phyloP scores from a whole-genome alignment of 2,797 vertebrate genomes.

The Ptychadena robeensis region DNA sequence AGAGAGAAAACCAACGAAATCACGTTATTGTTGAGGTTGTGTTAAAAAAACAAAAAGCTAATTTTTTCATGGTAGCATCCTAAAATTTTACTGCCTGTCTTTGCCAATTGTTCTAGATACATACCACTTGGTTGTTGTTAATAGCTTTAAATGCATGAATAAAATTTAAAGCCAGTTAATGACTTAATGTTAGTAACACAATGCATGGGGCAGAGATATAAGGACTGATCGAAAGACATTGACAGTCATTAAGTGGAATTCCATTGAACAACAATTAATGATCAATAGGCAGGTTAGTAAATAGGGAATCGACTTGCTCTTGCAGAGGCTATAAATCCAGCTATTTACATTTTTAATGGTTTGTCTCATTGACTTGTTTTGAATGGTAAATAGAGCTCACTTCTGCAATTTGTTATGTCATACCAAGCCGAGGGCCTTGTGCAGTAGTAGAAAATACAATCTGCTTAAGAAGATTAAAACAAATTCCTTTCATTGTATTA shows the following conservation, averaged over 20 bases:
- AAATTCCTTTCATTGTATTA: neutral
- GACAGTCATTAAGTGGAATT: slow-evolving; percentile 26
- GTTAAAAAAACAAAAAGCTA: too few relatives aligned
- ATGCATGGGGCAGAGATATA: neutral
- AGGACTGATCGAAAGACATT: neutral
- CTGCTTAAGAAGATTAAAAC: neutral
- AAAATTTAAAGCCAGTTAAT: neutral
- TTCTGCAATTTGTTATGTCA: neutral
- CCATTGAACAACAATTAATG: slow-evolving; percentile 28
- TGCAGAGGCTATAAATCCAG: slow-evolving; percentile 8
- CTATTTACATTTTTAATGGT: slow-evolving; percentile 21
- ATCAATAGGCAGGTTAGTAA: slow-evolving; percentile 32
- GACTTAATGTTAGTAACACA: neutral
- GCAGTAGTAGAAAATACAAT: neutral
- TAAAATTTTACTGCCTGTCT: neutral
- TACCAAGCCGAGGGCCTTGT: neutral
- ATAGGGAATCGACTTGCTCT: slow-evolving; percentile 13
- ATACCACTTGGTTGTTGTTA: neutral
- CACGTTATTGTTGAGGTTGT: too few relatives aligned
- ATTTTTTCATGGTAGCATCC: neutral
- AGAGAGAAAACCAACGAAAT: too few relatives aligned
- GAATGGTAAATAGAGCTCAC: neutral
- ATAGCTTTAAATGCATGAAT: neutral
- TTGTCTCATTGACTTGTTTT: slow-evolving; percentile 19
- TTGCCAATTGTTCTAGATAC: neutral